phyloP scores from a whole-genome alignment of 2,888 invertebrate species.

The Eupsilia transversa region DNA sequence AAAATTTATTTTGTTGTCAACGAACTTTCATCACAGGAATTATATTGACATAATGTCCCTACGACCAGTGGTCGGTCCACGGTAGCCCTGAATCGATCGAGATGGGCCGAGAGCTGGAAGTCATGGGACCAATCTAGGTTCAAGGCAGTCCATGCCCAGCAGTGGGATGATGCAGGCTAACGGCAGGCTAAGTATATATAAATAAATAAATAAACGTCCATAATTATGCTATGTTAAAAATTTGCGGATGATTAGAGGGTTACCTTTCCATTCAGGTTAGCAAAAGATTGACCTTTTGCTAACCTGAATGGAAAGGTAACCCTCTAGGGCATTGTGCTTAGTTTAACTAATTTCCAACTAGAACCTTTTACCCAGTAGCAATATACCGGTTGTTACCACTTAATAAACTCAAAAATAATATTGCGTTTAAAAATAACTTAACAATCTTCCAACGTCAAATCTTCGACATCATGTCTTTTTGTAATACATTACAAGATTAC shows the following conservation, averaged over 20 bases:
- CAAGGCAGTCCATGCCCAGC: too few relatives aligned
- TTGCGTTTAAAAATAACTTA: slow-evolving; percentile 9
- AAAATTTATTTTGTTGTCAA: neutral
- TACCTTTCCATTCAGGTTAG: neutral
- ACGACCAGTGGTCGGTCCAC: too few relatives aligned
- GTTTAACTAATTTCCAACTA: slow-evolving; percentile 17
- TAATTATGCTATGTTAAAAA: too few relatives aligned
- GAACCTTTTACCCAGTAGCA: slow-evolving; percentile 18
- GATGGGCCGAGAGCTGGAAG: too few relatives aligned
- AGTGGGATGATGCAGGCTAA: too few relatives aligned
- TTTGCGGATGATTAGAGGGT: neutral
- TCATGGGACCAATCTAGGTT: too few relatives aligned
- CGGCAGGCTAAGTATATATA: too few relatives aligned
- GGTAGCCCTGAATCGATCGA: too few relatives aligned
- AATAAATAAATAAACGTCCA: too few relatives aligned
- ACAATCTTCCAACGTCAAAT: slow-evolving; percentile 19
- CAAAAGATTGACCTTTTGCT: too few relatives aligned
- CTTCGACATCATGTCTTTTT: neutral
- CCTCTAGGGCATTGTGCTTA: neutral
- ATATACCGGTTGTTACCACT: slow-evolving; percentile 24
- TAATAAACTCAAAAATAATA: slow-evolving; percentile 16
- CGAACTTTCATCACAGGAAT: neutral
- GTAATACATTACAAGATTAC: slow-evolving; percentile 23
- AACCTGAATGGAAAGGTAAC: too few relatives aligned
- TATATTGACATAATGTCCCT: neutral